Evolutionary conservation across 2,113 vertebrate genomes (phyloP).

Genomic region (Sialia sialis): DNA sequence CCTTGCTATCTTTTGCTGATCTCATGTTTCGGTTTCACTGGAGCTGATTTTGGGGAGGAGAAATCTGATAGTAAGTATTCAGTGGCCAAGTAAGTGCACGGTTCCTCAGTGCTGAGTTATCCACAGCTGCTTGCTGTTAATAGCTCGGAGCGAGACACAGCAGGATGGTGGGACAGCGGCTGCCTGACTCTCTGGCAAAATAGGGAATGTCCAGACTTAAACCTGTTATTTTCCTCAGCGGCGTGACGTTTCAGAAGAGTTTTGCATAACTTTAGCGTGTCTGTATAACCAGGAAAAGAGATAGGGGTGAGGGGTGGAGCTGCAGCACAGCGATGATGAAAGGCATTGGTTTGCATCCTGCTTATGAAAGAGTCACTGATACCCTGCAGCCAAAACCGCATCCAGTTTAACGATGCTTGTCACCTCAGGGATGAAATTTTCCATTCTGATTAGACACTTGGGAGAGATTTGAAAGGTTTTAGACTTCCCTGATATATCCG

Average conservation of each 20-base stretch:
- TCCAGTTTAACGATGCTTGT: neutral
- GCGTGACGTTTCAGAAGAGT: neutral
- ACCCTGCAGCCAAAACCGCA: neutral
- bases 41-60: conserved; percentile 9
- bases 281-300: neutral
- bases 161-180: neutral
- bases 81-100: neutral
- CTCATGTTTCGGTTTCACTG: neutral
- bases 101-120: conserved; percentile 6
- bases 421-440: neutral
- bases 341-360: neutral
- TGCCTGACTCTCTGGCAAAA: neutral
- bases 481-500: neutral
- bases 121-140: conserved; percentile 22
- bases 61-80: conserved; percentile 37
- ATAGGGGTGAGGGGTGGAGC: neutral
- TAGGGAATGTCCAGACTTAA: neutral
- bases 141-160: neutral
- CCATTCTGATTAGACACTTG: neutral
- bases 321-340: neutral
- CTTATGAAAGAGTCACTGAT: neutral
- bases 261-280: neutral
- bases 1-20: neutral
- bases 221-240: neutral
- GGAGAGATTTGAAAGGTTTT: neutral